phyloP scores from a whole-genome alignment of 2,113 vertebrate species.

The Scytalopus superciliaris region DNA sequence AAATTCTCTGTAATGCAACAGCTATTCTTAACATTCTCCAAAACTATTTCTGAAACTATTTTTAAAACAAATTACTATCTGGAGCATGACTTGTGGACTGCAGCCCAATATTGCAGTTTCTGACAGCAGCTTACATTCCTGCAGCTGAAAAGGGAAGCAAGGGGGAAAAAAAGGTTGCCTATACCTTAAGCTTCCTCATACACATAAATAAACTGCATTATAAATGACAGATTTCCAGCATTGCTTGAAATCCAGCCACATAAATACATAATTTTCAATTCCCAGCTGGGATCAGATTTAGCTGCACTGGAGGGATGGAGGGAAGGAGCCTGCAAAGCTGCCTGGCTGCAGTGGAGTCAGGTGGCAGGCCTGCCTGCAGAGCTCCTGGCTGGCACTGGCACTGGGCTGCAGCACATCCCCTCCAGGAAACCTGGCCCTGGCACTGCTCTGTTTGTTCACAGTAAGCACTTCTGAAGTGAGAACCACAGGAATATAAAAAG shows the following conservation, averaged over 20 bases:
- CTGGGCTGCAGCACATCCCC: background rate
- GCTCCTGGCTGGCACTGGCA: background rate
- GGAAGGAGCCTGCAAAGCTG: background rate
- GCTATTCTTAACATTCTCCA: conserved; percentile 11
- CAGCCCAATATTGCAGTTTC: background rate
- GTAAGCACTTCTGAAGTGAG: background rate
- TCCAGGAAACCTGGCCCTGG: background rate
- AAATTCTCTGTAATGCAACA: background rate
- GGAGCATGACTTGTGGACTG: background rate
- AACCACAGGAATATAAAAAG: background rate
- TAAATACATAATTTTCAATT: background rate
- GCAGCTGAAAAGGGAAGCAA: background rate
- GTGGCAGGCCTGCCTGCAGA: background rate
- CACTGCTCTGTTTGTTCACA: background rate
- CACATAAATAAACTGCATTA: fast-evolving
- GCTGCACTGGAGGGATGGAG: background rate
- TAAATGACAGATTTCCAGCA: background rate
- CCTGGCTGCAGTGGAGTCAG: background rate
- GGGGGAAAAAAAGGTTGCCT: background rate
- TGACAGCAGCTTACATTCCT: background rate
- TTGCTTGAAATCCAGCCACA: background rate
- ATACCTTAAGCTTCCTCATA: background rate
- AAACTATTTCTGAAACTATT: conserved; percentile 23
- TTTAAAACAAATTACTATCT: background rate
- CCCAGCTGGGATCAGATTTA: background rate